Percentiles rank a stretch among this genome's conserved stretches.
Evolutionary conservation across 2,888 invertebrate genomes (phyloP).

Genomic region (Drosophila yooni): DNA sequence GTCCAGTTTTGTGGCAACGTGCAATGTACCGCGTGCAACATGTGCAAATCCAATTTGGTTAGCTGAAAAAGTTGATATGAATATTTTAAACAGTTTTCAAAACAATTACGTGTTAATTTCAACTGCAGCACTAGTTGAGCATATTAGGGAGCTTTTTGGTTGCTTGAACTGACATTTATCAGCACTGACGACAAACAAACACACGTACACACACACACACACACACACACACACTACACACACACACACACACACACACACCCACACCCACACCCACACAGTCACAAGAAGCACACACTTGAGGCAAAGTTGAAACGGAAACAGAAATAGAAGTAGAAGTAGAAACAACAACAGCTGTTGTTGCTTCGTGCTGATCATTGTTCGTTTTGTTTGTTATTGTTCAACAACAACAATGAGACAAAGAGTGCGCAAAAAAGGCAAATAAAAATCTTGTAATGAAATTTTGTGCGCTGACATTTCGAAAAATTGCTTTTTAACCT

Average conservation of each 20-base stretch:
- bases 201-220: not conserved
- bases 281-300: not conserved
- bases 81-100: not conserved
- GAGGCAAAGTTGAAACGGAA: constrained; percentile 49
- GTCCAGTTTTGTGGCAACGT: not conserved
- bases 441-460: constrained; percentile 80
- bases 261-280: not conserved
- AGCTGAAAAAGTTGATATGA: not conserved
- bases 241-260: not conserved
- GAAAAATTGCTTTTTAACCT: constrained; percentile 79
- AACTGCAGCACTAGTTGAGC: not conserved
- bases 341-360: constrained; percentile 22
- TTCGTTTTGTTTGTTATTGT: constrained; percentile 53
- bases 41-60: not conserved
- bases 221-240: not conserved
- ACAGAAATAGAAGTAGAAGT: constrained; percentile 35
- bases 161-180: constrained; percentile 33
- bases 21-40: not conserved
- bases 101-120: not conserved
- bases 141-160: constrained; percentile 13
- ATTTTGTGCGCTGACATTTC: constrained; percentile 79
- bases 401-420: constrained; percentile 37
- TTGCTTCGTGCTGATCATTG: constrained; percentile 42
- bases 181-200: constrained; percentile 16
- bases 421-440: constrained; percentile 61